Percentiles rank a stretch among this genome's conserved stretches.
These are phyloP conservation scores for Halictus ligatus DNA, from an alignment of 2,888 invertebrate genomes.

Conservation along the genomic window DNA sequence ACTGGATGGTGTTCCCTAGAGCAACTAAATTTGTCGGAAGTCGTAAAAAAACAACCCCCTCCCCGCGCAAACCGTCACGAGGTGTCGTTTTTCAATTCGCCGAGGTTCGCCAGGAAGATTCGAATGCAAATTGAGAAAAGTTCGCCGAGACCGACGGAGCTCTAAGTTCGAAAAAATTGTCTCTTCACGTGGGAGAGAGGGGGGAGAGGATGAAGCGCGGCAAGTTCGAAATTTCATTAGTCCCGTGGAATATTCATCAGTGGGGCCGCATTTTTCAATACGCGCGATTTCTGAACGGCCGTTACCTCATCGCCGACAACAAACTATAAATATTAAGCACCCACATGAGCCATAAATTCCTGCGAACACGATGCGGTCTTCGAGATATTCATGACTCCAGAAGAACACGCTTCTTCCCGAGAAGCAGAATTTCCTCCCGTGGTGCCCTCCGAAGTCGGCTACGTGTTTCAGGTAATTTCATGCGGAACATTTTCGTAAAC, in stretches of 20 bases:
- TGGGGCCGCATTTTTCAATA: not conserved
- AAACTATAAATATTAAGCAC: slow-evolving; percentile 40
- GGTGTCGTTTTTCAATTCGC: not conserved
- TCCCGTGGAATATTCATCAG: not conserved
- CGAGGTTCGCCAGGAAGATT: not conserved
- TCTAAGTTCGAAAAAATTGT: not conserved
- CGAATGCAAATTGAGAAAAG: slow-evolving; percentile 2
- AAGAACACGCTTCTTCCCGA: slow-evolving; percentile 10
- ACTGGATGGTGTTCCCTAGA: not conserved
- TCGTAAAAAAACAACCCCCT: not conserved
- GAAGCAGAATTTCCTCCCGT: not conserved
- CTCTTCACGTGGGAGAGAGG: not conserved
- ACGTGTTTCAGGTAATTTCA: not conserved
- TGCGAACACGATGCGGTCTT: slow-evolving; percentile 11
- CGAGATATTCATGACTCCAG: slow-evolving; percentile 43
- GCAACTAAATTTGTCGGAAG: not conserved
- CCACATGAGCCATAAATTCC: slow-evolving; percentile 36
- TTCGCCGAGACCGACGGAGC: not conserved
- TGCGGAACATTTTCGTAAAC: slow-evolving; percentile 6
- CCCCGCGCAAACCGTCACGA: not conserved
- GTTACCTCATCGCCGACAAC: not conserved
- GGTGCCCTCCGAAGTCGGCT: not conserved
- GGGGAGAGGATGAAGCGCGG: too few species aligned
- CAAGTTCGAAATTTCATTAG: slow-evolving; percentile 26
- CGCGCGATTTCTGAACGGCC: not conserved